phyloP scores from a whole-genome alignment of 2,797 vertebrate species.

The Poecilia wingei region DNA sequence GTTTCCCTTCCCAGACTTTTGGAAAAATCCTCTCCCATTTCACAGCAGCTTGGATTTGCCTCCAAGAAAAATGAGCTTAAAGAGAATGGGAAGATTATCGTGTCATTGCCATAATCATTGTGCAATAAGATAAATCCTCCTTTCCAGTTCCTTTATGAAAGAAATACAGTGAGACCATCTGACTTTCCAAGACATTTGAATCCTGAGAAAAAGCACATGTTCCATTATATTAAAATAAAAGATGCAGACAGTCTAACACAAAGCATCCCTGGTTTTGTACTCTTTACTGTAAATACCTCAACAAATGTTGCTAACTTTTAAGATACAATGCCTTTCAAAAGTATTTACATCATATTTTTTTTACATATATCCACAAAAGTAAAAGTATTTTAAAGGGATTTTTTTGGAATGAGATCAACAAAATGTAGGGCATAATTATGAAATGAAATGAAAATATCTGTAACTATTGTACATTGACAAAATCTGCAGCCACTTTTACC shows the following conservation, averaged over 20 bases:
- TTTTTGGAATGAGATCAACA: not conserved
- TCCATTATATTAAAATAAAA: constrained; percentile 25
- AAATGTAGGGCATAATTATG: not conserved
- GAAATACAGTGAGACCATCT: constrained; percentile 47
- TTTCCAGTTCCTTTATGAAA: constrained; percentile 57
- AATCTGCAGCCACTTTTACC: not conserved
- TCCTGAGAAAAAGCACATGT: constrained; percentile 33
- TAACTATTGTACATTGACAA: not conserved
- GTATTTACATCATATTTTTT: not conserved
- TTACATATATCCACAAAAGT: not conserved
- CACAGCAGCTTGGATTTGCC: constrained; percentile 54
- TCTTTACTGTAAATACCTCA: constrained; percentile 17
- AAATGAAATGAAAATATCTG: not conserved
- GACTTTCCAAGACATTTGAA: constrained; percentile 55
- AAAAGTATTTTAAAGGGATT: not conserved
- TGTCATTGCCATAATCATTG: constrained; percentile 70
- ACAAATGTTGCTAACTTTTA: not conserved
- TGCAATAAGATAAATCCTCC: constrained; percentile 64
- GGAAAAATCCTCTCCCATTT: constrained; percentile 57
- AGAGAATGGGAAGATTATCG: constrained; percentile 61
- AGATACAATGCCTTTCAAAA: not conserved
- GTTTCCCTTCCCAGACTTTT: constrained; percentile 43
- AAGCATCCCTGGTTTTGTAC: constrained; percentile 40
- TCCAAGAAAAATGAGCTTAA: constrained; percentile 59
- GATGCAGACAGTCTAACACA: constrained; percentile 16